Base-by-base conservation (phyloP, 2,888 invertebrate species). In the Physocephala rufipes region DNA sequence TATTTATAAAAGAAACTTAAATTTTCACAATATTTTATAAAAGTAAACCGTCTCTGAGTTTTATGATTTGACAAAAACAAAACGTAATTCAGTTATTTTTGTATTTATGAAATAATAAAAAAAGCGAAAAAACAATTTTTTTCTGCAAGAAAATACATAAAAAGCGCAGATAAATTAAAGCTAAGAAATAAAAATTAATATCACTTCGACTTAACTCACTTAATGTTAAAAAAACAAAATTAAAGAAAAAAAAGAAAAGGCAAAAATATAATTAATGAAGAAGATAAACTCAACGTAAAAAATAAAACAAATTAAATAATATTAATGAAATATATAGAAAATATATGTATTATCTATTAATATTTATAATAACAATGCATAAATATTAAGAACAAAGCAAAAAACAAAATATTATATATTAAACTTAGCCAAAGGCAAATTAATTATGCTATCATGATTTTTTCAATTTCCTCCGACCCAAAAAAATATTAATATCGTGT, bases 291-390 rank as follows among this genome's bases (percentile, higher is more conserved):
- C 26, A 58, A 58, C 9, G 3, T 26, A 15, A 58, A 58, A 13
- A 26, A 2, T 24, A 13, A 2, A 28, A 16, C 2, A 26, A 58
- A 28, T 28, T 4, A 26, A 1, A 28, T 12, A 28, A 28, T 28
- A 58, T 24, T n/a, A 58, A 13, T 19, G 24, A 19, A n/a, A n/a
- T 21, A 21, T 21, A 55, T 21, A 19, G 2, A 55, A 55, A 21
- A 55, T 24, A 36, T 36, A 36, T 36, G 36, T 36, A 36, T 36
- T 36, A 36, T 9, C 36, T 36, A 53, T 53, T 53, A 21, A 53
- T 53, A 67, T 45, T 67, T 58, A 67, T 65, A 30, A 58, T 58
- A 26, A 67, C 24, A 19, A 67, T 59, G 49, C 19, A 45, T 47
- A 3, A 59, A 47, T 43, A 30, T 43, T 21, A 55, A 55, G 15